Base-by-base conservation (phyloP, 1,140 invertebrate genomes). In the Diuraphis noxia region DNA sequence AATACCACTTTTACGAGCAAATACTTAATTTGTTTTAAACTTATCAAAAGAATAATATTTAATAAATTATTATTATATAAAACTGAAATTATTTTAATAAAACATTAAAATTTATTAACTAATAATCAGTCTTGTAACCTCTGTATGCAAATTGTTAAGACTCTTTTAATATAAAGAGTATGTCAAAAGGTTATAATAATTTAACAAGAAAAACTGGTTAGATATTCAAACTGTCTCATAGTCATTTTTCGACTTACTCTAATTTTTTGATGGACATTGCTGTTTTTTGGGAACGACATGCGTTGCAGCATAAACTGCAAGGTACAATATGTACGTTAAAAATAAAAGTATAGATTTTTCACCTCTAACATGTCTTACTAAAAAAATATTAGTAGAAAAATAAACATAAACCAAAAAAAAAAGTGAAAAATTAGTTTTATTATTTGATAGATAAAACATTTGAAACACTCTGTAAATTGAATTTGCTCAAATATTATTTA, bases 291-390 rank as follows among this genome's bases (percentile, higher is more conserved):
- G 94, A 96, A 96, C 95, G 96, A 96, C 96, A 96, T 97, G 95
- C 96, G 96, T 95, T 97, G 96, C 96, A 97, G 96, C 96, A 97
- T 96, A 94, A 96, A 97, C 97, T 97, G 97, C 94, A 97, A 97
- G 92, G 93, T 93, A 91, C 72, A 91, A 79, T 82, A 82, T 81
- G 63, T 49, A 25, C 38, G 38, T 91, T 91, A 91, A 91, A 91
- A 91, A 36, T 81, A 46, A 46, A 79, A 91, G 19, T 82, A 43
- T 40, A 88, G 52, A 43, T 72, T 17, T 17, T 72, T 90, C 7
- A 46, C 8, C 89, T 81, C 81, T 82, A 92, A 87, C 81, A 92
- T 85, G 91, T 92, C 81, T 92, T 77, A 36, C 30, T 87, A 86
- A 92, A 86, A 92, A 38, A 38, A 79, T 81, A 63, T 92, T 92